phyloP scores from a whole-genome alignment of 2,888 invertebrate genomes.

The Pseudococcus jackbeardsleyi region DNA sequence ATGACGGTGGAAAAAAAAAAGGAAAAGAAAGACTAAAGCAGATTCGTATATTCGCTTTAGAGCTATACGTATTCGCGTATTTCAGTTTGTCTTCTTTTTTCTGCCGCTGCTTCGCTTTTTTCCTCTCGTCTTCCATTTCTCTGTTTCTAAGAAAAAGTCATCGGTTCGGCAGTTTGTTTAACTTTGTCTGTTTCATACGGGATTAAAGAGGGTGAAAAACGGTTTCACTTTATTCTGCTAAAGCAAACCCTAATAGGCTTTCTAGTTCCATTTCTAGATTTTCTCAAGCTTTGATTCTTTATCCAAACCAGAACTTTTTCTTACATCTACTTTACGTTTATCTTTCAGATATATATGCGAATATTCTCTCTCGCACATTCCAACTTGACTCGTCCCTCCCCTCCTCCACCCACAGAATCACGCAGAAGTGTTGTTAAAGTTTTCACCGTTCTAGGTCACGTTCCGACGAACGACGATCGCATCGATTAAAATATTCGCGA shows the following conservation, averaged over 20 bases:
- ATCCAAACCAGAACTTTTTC: conserved; percentile 45
- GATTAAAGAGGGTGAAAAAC: conserved; percentile 51
- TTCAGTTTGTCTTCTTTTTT: conserved; percentile 18
- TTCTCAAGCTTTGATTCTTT: conserved; percentile 44
- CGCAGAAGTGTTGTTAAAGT: background rate
- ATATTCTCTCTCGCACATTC: background rate
- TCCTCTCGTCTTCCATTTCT: background rate
- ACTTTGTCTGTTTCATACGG: conserved; percentile 47
- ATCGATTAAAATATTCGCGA: conserved; percentile 25
- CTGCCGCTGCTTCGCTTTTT: background rate
- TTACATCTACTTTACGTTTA: conserved; percentile 35
- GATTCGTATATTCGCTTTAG: background rate
- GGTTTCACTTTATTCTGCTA: conserved; percentile 45
- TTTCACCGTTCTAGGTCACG: conserved; percentile 16
- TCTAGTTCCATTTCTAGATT: conserved; percentile 40
- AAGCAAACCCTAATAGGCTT: conserved; percentile 51
- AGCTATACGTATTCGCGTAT: background rate
- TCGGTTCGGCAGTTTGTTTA: conserved; percentile 42
- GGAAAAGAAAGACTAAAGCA: background rate
- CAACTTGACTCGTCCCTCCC: too few species aligned
- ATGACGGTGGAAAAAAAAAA: background rate
- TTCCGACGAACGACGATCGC: background rate
- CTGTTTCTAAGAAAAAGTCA: background rate
- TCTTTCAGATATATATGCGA: conserved; percentile 33
- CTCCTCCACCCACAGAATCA: too few species aligned